Evolutionary conservation across 2,797 vertebrate genomes (phyloP), one percentile per base, ranked within the genome.

Genomic region (Phataginus tricuspis): DNA sequence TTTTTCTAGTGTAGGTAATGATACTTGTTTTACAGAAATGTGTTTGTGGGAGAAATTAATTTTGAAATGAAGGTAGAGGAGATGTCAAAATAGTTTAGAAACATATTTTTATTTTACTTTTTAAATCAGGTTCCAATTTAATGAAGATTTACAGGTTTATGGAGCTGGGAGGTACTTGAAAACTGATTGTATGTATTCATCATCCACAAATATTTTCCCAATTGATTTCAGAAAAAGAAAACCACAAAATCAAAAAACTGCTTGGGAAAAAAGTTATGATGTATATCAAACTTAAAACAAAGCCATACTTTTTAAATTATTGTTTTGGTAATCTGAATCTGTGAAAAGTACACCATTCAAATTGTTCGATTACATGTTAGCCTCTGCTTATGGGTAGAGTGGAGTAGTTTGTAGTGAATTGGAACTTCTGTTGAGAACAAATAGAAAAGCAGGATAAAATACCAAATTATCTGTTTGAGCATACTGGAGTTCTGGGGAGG

Each of bases 71-170:
- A 96, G 69, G 89, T 55, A 92, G 51, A 96, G 39, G 64, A 82
- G 34, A 84, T 69, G 91, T 25, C 9, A 78, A 93, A 93, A 87
- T 86, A 91, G 49, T 77, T 96, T 84, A 86, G 23, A 91, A 92
- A 59, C 63, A 37, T 39, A 57, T 66, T 63, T 75, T 29, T 92
- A 88, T 93, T 95, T 68, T 27, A 78, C 49, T 63, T 83, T 91
- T 94, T 83, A 55, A 90, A 80, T 93, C 63, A 86, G 64, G 12
- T 90, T 96, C 95, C 27, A 91, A n/a, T 97, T 82, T 94, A 93
- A 77, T 93, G 80, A 96, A 78, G 93, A 96, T 55, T 94, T 96
- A 91, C 66, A 95, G 57, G 61, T 91, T 87, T 86, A 37, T 19
- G 3, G 55, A 74, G 31, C 68, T 85, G 39, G 69, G 55, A 84